Evolutionary conservation across 2,888 invertebrate genomes (phyloP), one percentile per base, ranked within the genome.

Genomic region (Peribatodes rhomboidaria): DNA sequence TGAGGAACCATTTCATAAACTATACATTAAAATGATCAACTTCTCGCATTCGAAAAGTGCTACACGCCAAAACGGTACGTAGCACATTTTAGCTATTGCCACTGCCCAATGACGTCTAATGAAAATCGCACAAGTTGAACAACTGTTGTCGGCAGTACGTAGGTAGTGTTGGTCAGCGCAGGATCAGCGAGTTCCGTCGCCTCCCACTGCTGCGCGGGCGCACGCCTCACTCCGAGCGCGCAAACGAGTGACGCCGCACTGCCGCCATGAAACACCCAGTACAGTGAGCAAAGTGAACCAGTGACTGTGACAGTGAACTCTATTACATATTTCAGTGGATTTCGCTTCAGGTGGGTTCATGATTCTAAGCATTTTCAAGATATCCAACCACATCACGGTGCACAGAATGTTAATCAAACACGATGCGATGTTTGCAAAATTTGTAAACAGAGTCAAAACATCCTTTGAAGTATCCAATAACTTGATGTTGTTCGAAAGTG

Each of bases 161-260:
- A 37, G 42, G 44, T 46, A 56, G 78, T 78, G 65, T 77, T 83
- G 81, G 82, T 76, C 81, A 81, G 81, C 80, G 83, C 86, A 88
- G 89, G 89, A 89, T 85, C 85, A 84, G 84, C 85, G 79, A 79
- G 76, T 77, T 77, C 67, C 71, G 63, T 73, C 80, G 81, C 84
- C 84, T 79, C 79, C 84, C 83, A 85, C 85, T 83, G 68, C 63
- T 70, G 82, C 82, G 83, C 86, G 77, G 75, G 86, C 87, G 87
- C 86, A 75, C 81, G 85, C 87, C 86, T 88, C 90, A 89, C 85
- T 90, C 81, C 71, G 77, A 61, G 52, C 56, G 56, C 83, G 83
- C 81, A 79, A 79, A 79, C 84, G 83, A 83, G 72, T 79, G 83
- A 83, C 83, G 84, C 84, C 86, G 85, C 83, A 78, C 75, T 72